Evolutionary conservation across 2,888 invertebrate species (phyloP), one percentile per base, ranked within the genome.

Genomic region (Netelia fuscicornis): DNA sequence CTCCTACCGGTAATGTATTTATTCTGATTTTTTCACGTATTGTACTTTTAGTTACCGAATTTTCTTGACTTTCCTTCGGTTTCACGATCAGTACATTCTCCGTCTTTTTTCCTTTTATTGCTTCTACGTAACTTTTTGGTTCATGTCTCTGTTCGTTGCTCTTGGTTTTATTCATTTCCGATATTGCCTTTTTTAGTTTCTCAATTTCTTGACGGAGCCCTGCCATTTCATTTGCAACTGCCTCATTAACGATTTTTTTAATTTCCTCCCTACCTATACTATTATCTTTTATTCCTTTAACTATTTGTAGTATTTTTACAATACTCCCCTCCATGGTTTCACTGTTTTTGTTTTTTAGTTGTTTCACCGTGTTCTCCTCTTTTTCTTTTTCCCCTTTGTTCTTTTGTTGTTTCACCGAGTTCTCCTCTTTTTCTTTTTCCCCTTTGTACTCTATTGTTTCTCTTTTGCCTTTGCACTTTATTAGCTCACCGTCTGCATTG

Each of bases 21-120:
- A 72, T 72, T n/a, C 60, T 42, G 3, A 60, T 20, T 44, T 72
- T 72, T 60, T 72, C 72, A 1, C 42, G 23, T 9, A 72, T 60
- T 11, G 23, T 60, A 1, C 60, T 60, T 23, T 72, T 72, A 2
- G 72, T 72, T 8, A 9, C 23, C 25, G 60, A 13, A 20, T 60
- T 72, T 13, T 72, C 71, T 11, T 20, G 17, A n/a, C 60, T 42
- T n/a, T 23, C 60, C n/a, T 60, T 72, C 3, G 72, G 72, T 72
- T 60, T 72, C 13, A 58, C 71, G 17, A 72, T 72, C 1, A 72
- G 58, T 52, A 42, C 44, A 11, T 60, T 58, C 20, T 20, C 58
- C 2, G 20, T 42, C 20, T 72, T 72, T 60, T 2, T 42, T 9
- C 25, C 2, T 62, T 62, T 62, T 25, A 62, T 11, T 62, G 30